These are phyloP conservation scores for Agelastica alni DNA, from an alignment of 2,888 invertebrate species.

Conservation along the genomic window DNA sequence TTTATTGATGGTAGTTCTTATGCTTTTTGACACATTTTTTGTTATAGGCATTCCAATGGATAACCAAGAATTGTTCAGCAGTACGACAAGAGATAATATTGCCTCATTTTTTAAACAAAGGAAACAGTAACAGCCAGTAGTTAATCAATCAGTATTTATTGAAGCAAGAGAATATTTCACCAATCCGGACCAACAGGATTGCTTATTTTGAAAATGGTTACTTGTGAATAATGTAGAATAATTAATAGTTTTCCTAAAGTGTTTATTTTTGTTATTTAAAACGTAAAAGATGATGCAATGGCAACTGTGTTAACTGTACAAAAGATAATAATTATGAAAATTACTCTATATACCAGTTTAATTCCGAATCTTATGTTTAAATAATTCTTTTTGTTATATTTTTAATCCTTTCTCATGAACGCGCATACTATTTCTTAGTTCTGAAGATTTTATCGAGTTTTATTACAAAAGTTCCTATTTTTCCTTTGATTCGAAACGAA, in stretches of 20 bases:
- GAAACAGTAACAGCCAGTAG: constrained; percentile 5
- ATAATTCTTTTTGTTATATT: constrained; percentile 8
- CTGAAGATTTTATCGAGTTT: too few species aligned
- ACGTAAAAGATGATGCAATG: constrained; percentile 20
- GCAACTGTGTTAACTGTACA: constrained; percentile 11
- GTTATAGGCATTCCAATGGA: constrained; percentile 37
- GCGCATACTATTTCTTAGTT: too few species aligned
- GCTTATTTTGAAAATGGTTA: not conserved
- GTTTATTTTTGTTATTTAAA: constrained; percentile 1
- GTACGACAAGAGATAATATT: constrained; percentile 34
- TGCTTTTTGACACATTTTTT: too few species aligned
- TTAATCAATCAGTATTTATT: constrained; percentile 37
- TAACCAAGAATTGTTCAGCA: constrained; percentile 6
- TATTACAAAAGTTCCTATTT: too few species aligned
- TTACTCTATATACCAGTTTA: constrained; percentile 19
- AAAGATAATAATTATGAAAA: constrained; percentile 12
- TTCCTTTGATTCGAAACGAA: too few species aligned
- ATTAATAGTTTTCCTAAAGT: not conserved
- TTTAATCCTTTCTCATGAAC: constrained; percentile 13
- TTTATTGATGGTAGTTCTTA: too few species aligned
- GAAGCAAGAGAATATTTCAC: not conserved
- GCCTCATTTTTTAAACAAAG: constrained; percentile 40
- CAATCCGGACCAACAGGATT: not conserved
- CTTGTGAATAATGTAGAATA: not conserved
- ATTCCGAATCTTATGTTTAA: constrained; percentile 3